These are phyloP conservation scores for Lepeophtheirus salmonis DNA, from an alignment of 1,140 invertebrate genomes.

Conservation along the genomic window DNA sequence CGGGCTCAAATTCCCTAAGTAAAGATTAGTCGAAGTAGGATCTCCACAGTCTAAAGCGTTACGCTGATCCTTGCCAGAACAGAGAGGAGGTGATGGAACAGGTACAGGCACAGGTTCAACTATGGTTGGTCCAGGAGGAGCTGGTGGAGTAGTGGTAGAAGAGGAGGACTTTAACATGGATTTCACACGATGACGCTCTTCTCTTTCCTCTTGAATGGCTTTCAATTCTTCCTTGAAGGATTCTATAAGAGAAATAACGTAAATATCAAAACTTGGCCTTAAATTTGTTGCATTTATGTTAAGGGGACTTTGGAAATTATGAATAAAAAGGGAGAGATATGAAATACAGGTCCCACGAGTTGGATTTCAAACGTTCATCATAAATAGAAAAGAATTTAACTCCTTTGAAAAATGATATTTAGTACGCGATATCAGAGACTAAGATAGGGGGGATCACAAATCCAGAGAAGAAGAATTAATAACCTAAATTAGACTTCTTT, in stretches of 20 bases:
- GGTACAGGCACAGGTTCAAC: slow-evolving; percentile 16
- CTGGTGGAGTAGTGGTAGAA: slow-evolving; percentile 19
- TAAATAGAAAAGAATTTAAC: too few species aligned
- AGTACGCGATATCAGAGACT: too few species aligned
- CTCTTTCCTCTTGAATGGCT: slow-evolving; percentile 86
- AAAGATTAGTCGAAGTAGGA: slow-evolving; percentile 93
- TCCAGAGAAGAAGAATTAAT: not conserved
- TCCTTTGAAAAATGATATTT: too few species aligned
- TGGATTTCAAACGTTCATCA: too few species aligned
- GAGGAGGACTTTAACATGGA: slow-evolving; percentile 29
- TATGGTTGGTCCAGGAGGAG: slow-evolving; percentile 21
- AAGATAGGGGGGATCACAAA: too few species aligned
- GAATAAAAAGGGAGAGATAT: too few species aligned
- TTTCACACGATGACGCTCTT: slow-evolving; percentile 65
- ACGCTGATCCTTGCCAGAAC: not conserved
- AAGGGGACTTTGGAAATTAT: too few species aligned
- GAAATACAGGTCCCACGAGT: too few species aligned
- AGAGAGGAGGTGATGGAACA: slow-evolving; percentile 4
- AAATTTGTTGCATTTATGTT: too few species aligned
- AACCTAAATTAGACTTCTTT: slow-evolving; percentile 73
- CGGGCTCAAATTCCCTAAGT: slow-evolving; percentile 88
- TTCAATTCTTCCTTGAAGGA: slow-evolving; percentile 85
- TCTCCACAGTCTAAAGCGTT: slow-evolving; percentile 60
- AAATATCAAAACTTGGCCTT: slow-evolving; percentile 60
- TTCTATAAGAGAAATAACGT: slow-evolving; percentile 35